Evolutionary conservation across 2,888 invertebrate genomes (phyloP).

Genomic region (Chrysodeixis includens): DNA sequence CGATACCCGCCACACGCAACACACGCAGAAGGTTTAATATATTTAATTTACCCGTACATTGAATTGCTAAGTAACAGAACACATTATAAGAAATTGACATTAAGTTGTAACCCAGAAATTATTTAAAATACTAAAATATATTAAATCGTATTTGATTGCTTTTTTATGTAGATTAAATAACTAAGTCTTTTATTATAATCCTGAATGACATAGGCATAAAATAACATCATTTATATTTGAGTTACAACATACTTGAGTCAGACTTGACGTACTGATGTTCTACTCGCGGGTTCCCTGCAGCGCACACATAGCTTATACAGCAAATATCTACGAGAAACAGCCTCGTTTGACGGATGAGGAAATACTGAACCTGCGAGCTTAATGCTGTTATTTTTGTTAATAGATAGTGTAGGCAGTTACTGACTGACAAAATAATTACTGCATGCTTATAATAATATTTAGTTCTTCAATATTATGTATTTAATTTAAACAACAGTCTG

Average conservation of each 20-base stretch:
- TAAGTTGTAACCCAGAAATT: too few species aligned
- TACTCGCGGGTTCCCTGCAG: neutral
- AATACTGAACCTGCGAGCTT: conserved; percentile 15
- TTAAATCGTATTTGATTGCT: too few species aligned
- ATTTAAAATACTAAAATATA: too few species aligned
- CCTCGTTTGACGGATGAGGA: conserved; percentile 39
- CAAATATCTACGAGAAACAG: conserved; percentile 48
- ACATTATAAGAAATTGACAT: too few species aligned
- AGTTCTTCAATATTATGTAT: neutral
- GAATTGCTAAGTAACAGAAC: too few species aligned
- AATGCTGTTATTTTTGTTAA: conserved; percentile 25
- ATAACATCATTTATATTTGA: neutral
- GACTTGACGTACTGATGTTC: conserved; percentile 23
- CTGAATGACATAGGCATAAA: too few species aligned
- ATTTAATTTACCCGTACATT: neutral
- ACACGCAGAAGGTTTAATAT: neutral
- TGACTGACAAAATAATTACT: too few species aligned
- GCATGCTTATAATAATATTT: too few species aligned
- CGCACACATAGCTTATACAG: conserved; percentile 32
- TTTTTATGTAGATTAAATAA: too few species aligned
- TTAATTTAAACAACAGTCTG: too few species aligned
- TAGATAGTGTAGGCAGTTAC: neutral
- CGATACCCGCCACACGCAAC: neutral
- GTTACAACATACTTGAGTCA: neutral
- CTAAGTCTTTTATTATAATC: too few species aligned